These are phyloP conservation scores for Sericinus montela DNA, from an alignment of 2,888 invertebrate genomes.

Conservation along the genomic window DNA sequence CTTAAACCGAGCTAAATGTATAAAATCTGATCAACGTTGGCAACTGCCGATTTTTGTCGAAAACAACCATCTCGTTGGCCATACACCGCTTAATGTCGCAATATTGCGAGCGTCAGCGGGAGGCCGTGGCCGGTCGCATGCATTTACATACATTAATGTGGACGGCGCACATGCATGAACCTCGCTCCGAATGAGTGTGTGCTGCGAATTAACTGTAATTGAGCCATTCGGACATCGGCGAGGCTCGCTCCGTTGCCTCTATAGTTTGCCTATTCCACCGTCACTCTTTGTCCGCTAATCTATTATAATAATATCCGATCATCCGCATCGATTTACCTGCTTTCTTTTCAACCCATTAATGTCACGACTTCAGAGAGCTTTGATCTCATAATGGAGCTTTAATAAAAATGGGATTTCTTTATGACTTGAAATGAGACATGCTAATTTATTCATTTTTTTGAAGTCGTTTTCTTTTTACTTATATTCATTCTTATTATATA, in stretches of 20 bases:
- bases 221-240: constrained; percentile 73
- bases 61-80: constrained; percentile 71
- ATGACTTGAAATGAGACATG: neutral
- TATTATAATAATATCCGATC: constrained; percentile 23
- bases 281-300: constrained; percentile 28
- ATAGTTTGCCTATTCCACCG: constrained; percentile 45
- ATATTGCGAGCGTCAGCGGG: constrained; percentile 71
- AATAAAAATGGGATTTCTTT: constrained; percentile 17
- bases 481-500: neutral
- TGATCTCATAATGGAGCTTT: constrained; percentile 17
- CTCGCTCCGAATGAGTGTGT: constrained; percentile 70
- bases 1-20: no score
- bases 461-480: neutral
- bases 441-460: neutral
- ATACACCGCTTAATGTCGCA: constrained; percentile 76
- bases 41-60: constrained; percentile 71
- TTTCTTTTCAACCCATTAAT: constrained; percentile 19
- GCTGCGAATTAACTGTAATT: constrained; percentile 78
- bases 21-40: constrained; percentile 61
- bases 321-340: constrained; percentile 7
- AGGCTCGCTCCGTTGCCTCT: constrained; percentile 58
- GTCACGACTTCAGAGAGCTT: constrained; percentile 18
- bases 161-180: constrained; percentile 70
- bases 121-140: constrained; percentile 70
- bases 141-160: constrained; percentile 78